Conservation (phyloP, 2,888 invertebrate genomes). For the Hesperia comma region DNA sequence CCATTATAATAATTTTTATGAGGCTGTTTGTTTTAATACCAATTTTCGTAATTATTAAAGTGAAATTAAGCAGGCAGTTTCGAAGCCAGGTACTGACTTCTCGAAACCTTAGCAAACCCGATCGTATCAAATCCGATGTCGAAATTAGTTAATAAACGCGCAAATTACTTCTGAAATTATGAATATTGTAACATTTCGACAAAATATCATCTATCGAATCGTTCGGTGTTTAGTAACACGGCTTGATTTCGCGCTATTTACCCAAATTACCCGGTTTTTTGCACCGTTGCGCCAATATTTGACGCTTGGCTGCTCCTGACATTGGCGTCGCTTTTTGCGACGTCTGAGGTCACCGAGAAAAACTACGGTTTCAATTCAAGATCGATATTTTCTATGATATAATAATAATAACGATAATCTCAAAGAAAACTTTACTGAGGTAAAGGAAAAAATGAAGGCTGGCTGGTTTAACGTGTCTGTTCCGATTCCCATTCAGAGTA, state of each 20-base stretch:
- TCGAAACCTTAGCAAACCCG: neutral
- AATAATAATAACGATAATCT: slow-evolving; percentile 42
- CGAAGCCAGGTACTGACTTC: neutral
- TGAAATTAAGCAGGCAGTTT: neutral
- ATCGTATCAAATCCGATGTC: slow-evolving; percentile 32
- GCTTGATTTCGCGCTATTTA: slow-evolving; percentile 81
- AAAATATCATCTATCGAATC: slow-evolving; percentile 54
- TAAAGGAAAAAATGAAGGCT: slow-evolving; percentile 54
- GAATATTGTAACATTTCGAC: slow-evolving; percentile 52
- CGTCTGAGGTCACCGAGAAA: slow-evolving; percentile 56
- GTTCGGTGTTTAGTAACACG: slow-evolving; percentile 65
- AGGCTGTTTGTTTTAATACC: neutral
- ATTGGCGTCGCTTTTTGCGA: slow-evolving; percentile 74
- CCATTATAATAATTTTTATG: too few species aligned
- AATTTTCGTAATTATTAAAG: neutral
- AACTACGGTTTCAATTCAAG: slow-evolving; percentile 44
- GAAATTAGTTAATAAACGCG: slow-evolving; percentile 30
- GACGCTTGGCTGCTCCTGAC: slow-evolving; percentile 77
- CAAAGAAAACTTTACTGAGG: slow-evolving; percentile 48
- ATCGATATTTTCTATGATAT: slow-evolving; percentile 52
- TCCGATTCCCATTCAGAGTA: slow-evolving; percentile 13
- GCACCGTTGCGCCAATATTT: slow-evolving; percentile 73
- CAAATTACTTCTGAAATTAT: slow-evolving; percentile 45
- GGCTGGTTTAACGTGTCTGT: slow-evolving; percentile 13
- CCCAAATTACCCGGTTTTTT: slow-evolving; percentile 79